Evolutionary conservation across 2,113 vertebrate species (phyloP).

Genomic region (Typhlomys cinereus): DNA sequence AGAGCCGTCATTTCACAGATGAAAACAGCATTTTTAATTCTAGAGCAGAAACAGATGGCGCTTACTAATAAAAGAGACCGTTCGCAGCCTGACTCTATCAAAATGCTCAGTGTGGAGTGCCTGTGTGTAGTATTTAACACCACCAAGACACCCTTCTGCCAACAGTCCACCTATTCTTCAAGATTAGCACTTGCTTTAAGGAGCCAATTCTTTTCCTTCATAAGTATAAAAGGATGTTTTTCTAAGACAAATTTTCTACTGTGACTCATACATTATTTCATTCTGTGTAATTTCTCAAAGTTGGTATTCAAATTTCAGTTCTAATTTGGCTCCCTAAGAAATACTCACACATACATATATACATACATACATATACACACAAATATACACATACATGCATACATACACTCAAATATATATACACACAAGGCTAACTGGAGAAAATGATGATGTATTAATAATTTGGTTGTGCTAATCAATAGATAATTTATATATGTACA

Average conservation of each 20-base stretch:
- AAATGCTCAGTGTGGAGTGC: neutral
- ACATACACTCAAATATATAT: neutral
- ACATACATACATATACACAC: neutral
- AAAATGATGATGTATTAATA: neutral
- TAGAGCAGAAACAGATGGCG: slow-evolving; percentile 11
- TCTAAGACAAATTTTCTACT: neutral
- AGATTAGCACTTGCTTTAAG: neutral
- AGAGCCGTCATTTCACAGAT: neutral
- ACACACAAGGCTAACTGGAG: neutral
- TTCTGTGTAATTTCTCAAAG: neutral
- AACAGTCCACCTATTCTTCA: neutral
- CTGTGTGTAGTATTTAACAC: neutral
- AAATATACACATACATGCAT: neutral
- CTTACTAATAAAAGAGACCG: neutral
- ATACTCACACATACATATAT: neutral
- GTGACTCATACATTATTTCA: neutral
- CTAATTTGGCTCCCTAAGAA: neutral
- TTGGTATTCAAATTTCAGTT: neutral
- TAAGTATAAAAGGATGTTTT: neutral
- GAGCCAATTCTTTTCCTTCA: neutral
- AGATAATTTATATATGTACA: neutral
- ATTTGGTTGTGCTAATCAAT: neutral
- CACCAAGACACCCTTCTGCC: neutral
- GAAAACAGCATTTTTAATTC: neutral
- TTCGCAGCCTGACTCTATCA: neutral